Percentiles rank a stretch among this genome's conserved stretches.
These are phyloP conservation scores for Labroides dimidiatus DNA, from an alignment of 2,797 vertebrate species.

Conservation along the genomic window DNA sequence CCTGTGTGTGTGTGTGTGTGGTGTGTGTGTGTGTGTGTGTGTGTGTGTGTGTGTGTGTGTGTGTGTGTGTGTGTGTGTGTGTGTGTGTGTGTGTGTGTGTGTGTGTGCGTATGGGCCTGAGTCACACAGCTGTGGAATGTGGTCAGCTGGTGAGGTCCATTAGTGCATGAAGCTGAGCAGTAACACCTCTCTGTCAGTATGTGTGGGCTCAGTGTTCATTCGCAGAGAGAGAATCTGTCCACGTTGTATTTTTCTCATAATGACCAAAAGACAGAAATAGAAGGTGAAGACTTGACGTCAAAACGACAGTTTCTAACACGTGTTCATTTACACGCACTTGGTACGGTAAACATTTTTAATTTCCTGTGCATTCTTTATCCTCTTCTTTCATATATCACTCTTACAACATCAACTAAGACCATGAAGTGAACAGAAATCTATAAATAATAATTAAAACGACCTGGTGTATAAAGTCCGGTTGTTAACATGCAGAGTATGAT, in stretches of 20 bases:
- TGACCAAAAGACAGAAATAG: constrained; percentile 8
- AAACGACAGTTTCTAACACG: not conserved
- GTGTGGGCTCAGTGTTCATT: constrained; percentile 20
- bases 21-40: not conserved
- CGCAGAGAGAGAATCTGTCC: constrained; percentile 2
- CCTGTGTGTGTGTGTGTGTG: constrained; percentile 18
- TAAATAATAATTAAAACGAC: too few species aligned
- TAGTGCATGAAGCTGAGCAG: constrained; percentile 63
- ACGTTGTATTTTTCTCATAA: constrained; percentile 25
- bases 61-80: constrained; percentile 8
- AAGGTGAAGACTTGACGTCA: not conserved
- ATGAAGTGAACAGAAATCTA: too few species aligned
- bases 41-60: constrained; percentile 18
- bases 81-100: constrained; percentile 13
- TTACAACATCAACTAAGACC: too few species aligned
- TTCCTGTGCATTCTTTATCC: not conserved
- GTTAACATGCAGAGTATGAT: too few species aligned
- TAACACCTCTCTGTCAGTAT: constrained; percentile 66
- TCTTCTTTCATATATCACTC: too few species aligned
- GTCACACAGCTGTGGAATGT: constrained; percentile 81
- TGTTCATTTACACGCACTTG: not conserved
- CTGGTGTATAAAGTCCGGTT: too few species aligned
- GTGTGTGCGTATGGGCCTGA: constrained; percentile 30
- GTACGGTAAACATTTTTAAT: not conserved
- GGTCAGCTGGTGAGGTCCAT: constrained; percentile 73